phyloP scores from a whole-genome alignment of 2,113 vertebrate genomes.

The Apaloderma vittatum region DNA sequence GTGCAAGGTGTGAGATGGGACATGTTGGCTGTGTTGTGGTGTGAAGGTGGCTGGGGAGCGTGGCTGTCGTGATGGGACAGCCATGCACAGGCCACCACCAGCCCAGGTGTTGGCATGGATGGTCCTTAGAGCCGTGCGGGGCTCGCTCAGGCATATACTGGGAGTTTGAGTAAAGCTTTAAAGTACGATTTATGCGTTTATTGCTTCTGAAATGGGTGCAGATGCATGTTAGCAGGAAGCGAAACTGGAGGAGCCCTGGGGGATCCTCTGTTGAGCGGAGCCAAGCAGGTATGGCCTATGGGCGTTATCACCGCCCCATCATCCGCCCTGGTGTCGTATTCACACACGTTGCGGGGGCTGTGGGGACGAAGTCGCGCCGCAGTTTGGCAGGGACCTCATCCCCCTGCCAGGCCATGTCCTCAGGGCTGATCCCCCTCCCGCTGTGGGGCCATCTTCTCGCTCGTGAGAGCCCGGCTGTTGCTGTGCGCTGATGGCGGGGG shows the following conservation, averaged over 20 bases:
- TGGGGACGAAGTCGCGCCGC: neutral
- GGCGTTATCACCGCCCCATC: conserved; percentile 4
- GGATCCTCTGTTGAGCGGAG: conserved; percentile 38
- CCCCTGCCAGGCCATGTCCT: neutral
- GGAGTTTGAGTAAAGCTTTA: conserved; percentile 27
- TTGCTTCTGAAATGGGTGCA: conserved; percentile 60
- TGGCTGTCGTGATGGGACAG: rapidly evolving
- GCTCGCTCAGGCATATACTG: neutral
- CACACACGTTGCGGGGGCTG: neutral
- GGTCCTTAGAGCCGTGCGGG: rapidly evolving
- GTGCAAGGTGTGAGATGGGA: neutral
- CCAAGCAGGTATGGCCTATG: conserved; percentile 45
- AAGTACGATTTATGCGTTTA: conserved; percentile 22
- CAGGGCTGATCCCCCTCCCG: neutral
- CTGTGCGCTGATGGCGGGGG: rapidly evolving
- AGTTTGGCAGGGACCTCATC: conserved; percentile 6
- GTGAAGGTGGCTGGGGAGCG: neutral
- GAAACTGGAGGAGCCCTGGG: conserved; percentile 28
- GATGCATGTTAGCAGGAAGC: conserved; percentile 61
- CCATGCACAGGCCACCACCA: rapidly evolving
- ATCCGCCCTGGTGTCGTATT: neutral
- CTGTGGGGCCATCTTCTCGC: rapidly evolving
- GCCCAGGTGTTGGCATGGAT: neutral
- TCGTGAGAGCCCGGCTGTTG: neutral
- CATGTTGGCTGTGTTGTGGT: rapidly evolving